Evolutionary conservation across 35 echinoderm and acorn worm genomes (phyloP).

Genomic region (Heliocidaris tuberculata): DNA sequence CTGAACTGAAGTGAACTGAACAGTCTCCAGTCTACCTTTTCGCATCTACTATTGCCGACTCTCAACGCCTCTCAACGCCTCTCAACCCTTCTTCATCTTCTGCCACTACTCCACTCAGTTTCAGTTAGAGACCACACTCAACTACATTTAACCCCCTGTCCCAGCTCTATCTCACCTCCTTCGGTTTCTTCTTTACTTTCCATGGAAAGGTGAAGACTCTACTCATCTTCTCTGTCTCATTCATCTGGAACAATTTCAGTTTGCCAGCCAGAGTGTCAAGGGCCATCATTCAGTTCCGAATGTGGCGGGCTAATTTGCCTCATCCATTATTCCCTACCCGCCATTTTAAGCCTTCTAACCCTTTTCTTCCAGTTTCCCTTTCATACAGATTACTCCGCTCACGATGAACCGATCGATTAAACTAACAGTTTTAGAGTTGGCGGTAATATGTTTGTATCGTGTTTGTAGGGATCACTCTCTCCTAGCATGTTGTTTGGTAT

Average conservation of each 20-base stretch:
- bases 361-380: neutral
- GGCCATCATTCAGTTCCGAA: constrained; percentile 1
- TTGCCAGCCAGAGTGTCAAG: neutral
- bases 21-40: no score
- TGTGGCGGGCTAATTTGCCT: neutral
- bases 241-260: neutral
- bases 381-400: neutral
- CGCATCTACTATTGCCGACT: no score
- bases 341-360: neutral
- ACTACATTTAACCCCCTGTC: neutral
- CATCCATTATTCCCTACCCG: neutral
- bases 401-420: neutral
- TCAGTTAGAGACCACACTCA: neutral
- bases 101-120: neutral
- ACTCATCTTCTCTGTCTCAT: neutral
- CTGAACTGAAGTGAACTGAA: no score
- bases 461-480: neutral
- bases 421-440: neutral
- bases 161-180: neutral
- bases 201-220: neutral
- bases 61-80: no score
- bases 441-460: neutral
- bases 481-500: no score
- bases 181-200: neutral
- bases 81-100: no score